These are phyloP conservation scores for Cygnus atratus DNA, from an alignment of 2,113 vertebrate genomes.

Conservation along the genomic window DNA sequence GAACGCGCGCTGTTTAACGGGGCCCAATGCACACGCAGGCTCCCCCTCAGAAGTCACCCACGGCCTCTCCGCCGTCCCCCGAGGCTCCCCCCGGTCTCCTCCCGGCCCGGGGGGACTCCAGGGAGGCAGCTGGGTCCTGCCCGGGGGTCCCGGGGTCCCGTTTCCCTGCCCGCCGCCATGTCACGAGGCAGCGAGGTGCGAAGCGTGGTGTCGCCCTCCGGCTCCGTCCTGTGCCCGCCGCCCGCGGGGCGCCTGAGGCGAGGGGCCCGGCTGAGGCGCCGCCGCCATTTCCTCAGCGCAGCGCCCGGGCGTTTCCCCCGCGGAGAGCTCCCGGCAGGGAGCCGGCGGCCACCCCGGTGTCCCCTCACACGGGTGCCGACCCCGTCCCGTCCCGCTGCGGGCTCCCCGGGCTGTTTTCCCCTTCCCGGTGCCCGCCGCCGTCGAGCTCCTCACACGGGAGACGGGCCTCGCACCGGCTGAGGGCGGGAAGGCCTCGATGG, in stretches of 20 bases:
- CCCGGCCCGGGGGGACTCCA: neutral
- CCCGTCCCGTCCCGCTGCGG: neutral
- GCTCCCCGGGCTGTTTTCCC: neutral
- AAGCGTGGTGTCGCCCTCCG: neutral
- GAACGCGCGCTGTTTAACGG: neutral
- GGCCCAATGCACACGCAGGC: neutral
- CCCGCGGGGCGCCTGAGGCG: no score
- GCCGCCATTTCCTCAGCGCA: neutral
- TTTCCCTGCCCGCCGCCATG: neutral
- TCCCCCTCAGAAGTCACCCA: neutral
- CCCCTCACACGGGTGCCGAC: neutral
- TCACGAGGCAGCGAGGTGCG: neutral
- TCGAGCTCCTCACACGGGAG: neutral
- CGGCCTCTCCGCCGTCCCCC: neutral
- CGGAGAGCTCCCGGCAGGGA: neutral
- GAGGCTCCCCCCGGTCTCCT: neutral
- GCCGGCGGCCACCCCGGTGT: no score
- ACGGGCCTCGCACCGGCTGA: neutral
- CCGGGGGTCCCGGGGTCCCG: accelerated
- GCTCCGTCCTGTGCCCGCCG: no score
- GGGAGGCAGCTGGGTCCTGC: neutral
- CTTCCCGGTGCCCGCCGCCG: neutral
- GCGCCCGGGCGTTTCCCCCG: neutral
- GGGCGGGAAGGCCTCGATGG: neutral
- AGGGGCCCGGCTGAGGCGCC: neutral